Evolutionary conservation across 2,797 vertebrate genomes (phyloP).

Genomic region (Podarcis siculus): DNA sequence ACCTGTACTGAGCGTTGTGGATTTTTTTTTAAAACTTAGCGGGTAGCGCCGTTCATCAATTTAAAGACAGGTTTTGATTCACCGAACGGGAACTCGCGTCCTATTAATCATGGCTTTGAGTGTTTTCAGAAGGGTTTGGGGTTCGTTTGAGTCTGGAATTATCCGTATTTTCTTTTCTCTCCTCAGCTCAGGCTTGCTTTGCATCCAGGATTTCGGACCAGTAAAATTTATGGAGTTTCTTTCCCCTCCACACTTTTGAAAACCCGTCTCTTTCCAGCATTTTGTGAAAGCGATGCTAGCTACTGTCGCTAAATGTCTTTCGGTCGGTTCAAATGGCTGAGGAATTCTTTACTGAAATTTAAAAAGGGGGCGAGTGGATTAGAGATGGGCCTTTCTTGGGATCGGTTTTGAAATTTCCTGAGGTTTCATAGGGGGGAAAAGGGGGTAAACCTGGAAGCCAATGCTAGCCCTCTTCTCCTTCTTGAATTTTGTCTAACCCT

Average conservation of each 20-base stretch:
- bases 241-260: not conserved
- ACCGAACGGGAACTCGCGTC: conserved; percentile 59
- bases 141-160: conserved; percentile 60
- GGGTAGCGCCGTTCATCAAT: conserved; percentile 60
- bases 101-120: conserved; percentile 67
- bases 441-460: not conserved
- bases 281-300: not conserved
- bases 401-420: not conserved
- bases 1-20: conserved; percentile 54
- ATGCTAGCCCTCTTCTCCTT: too few species aligned
- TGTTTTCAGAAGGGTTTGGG: conserved; percentile 63
- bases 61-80: conserved; percentile 63
- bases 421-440: not conserved
- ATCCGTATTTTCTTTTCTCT: conserved; percentile 40
- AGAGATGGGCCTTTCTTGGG: not conserved
- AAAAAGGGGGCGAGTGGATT: not conserved
- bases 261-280: conserved; percentile 16
- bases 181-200: conserved; percentile 57
- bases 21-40: conserved; percentile 61
- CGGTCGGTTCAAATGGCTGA: not conserved
- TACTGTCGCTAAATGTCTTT: not conserved
- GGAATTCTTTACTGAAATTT: not conserved
- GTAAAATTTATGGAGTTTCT: conserved; percentile 54
- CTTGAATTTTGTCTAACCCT: too few species aligned
- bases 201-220: conserved; percentile 50